These are phyloP conservation scores for Lasaia peninsularis DNA, from an alignment of 1,140 invertebrate genomes.

Conservation along the genomic window DNA sequence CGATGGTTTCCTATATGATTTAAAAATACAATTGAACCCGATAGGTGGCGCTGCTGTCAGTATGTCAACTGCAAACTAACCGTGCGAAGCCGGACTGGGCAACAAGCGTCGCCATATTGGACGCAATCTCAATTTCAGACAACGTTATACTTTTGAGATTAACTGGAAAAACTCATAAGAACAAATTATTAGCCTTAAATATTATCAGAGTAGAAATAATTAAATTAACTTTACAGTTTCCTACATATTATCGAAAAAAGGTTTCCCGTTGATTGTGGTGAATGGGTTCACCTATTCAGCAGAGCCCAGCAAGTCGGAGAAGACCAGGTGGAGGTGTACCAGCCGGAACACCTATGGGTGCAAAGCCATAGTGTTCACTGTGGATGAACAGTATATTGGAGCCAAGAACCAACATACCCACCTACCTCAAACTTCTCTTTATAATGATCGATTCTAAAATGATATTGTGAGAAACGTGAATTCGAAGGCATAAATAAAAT, in stretches of 20 bases:
- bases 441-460: not conserved
- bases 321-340: not conserved
- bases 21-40: too few relatives aligned
- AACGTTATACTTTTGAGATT: too few relatives aligned
- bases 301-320: slow-evolving; percentile 3
- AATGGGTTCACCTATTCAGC: slow-evolving; percentile 4
- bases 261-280: not conserved
- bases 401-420: not conserved
- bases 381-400: not conserved
- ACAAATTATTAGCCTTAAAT: not conserved
- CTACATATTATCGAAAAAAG: slow-evolving; percentile 5
- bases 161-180: too few relatives aligned
- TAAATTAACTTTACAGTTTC: not conserved
- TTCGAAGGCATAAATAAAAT: too few relatives aligned
- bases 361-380: not conserved
- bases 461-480: too few relatives aligned
- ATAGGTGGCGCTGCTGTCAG: too few relatives aligned
- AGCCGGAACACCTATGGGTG: not conserved
- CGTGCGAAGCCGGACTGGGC: too few relatives aligned
- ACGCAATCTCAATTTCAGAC: too few relatives aligned
- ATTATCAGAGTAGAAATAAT: not conserved
- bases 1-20: too few relatives aligned
- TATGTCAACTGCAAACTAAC: too few relatives aligned
- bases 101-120: too few relatives aligned
- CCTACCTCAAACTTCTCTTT: not conserved